Conservation (phyloP, 2,113 vertebrate species). For the Shinisaurus crocodilurus region DNA sequence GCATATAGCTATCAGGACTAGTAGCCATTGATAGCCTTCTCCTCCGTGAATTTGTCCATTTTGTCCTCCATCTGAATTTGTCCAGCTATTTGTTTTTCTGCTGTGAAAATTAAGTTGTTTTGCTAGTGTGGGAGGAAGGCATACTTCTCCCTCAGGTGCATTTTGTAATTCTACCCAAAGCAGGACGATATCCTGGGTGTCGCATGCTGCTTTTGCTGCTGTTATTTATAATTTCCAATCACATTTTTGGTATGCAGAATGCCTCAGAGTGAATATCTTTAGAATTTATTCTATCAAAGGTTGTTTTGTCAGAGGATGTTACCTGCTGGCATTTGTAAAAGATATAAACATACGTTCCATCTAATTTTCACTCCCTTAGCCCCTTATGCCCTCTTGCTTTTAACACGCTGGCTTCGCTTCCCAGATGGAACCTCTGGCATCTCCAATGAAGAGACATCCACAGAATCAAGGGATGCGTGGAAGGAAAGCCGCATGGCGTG, state of each 20-base stretch:
- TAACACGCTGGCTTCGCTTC: neutral
- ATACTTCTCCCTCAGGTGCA: constrained; percentile 16
- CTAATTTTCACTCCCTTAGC: neutral
- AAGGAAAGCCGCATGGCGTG: too few relatives aligned
- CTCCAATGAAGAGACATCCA: neutral
- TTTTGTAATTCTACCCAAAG: constrained; percentile 25
- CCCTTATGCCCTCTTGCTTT: neutral
- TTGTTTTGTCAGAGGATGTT: neutral
- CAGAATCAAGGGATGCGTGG: neutral
- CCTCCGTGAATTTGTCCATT: too few relatives aligned
- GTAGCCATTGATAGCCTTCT: too few relatives aligned
- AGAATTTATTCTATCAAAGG: neutral
- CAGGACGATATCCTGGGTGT: neutral
- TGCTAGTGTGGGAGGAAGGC: constrained; percentile 26
- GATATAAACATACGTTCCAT: constrained; percentile 20
- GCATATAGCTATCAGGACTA: too few relatives aligned
- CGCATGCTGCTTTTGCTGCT: neutral
- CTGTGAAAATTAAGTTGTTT: constrained; percentile 43
- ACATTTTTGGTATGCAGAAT: neutral
- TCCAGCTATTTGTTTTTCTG: constrained; percentile 43
- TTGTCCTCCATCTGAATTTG: too few relatives aligned
- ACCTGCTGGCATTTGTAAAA: neutral
- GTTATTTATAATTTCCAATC: neutral
- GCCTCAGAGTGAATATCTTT: neutral
- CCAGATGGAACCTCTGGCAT: neutral